These are phyloP conservation scores for Melitaea athalia DNA, from an alignment of 2,888 invertebrate genomes.

Conservation along the genomic window DNA sequence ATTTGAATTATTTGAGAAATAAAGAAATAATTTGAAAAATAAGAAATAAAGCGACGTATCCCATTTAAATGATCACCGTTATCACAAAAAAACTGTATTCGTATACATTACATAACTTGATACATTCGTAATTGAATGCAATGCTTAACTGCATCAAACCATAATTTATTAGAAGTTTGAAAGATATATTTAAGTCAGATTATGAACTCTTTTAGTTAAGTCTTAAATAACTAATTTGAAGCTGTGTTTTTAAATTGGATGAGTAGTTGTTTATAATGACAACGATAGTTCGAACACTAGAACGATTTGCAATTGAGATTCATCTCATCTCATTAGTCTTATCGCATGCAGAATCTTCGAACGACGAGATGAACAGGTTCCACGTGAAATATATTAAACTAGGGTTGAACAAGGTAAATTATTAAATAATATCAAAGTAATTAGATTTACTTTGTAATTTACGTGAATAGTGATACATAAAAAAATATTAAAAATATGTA, in stretches of 20 bases:
- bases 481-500: too few species aligned
- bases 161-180: background rate
- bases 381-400: conserved; percentile 15
- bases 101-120: too few species aligned
- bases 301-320: conserved; percentile 37
- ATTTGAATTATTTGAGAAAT: too few species aligned
- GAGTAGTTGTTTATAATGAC: background rate
- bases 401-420: conserved; percentile 12
- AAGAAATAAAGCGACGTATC: too few species aligned
- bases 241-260: background rate
- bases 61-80: too few species aligned
- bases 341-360: conserved; percentile 32
- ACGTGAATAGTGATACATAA: too few species aligned
- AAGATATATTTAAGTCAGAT: background rate
- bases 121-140: too few species aligned
- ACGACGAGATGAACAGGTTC: conserved; percentile 32
- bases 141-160: too few species aligned
- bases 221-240: background rate
- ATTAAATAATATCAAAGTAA: background rate
- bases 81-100: too few species aligned
- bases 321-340: conserved; percentile 38
- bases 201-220: background rate
- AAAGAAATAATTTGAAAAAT: too few species aligned
- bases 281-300: conserved; percentile 11
- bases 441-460: too few species aligned